Conservation (phyloP, 2,888 invertebrate species). For the Druceiella hillmani region DNA sequence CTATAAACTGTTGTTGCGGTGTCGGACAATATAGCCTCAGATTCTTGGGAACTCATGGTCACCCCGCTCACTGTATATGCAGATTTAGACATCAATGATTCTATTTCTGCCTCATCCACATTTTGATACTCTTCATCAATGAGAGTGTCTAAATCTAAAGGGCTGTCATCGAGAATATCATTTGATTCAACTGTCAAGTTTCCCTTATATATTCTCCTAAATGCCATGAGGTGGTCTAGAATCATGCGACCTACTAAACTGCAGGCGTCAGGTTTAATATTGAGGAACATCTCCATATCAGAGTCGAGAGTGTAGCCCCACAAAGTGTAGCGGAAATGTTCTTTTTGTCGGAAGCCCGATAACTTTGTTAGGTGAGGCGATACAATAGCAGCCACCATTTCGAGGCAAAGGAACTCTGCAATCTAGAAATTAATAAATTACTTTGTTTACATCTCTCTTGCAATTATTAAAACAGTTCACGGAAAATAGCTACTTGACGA, state of each 20-base stretch:
- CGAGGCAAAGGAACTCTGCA: slow-evolving; percentile 58
- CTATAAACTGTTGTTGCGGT: slow-evolving; percentile 39
- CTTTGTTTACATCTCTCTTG: too few relatives aligned
- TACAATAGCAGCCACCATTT: slow-evolving; percentile 54
- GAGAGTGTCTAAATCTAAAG: slow-evolving; percentile 39
- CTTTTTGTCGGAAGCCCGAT: slow-evolving; percentile 46
- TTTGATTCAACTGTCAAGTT: slow-evolving; percentile 33
- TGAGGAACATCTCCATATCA: slow-evolving; percentile 53
- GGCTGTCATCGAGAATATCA: slow-evolving; percentile 36
- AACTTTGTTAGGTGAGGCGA: slow-evolving; percentile 46
- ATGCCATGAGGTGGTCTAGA: slow-evolving; percentile 48
- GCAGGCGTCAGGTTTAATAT: slow-evolving; percentile 54
- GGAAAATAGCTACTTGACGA: too few relatives aligned
- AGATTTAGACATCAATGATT: slow-evolving; percentile 26
- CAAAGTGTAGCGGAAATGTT: slow-evolving; percentile 49
- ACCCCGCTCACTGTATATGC: slow-evolving; percentile 38
- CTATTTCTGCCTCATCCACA: slow-evolving; percentile 40
- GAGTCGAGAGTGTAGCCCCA: slow-evolving; percentile 55
- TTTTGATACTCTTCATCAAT: slow-evolving; percentile 48
- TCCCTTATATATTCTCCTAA: slow-evolving; percentile 47
- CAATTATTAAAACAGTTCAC: too few relatives aligned
- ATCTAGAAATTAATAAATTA: slow-evolving; percentile 38
- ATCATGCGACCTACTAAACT: slow-evolving; percentile 52
- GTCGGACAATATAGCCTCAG: slow-evolving; percentile 43
- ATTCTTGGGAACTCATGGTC: slow-evolving; percentile 39